Percentiles rank a stretch among this genome's conserved stretches.
These are phyloP conservation scores for Ferrisia virgata DNA, from an alignment of 2,888 invertebrate genomes.

Conservation along the genomic window DNA sequence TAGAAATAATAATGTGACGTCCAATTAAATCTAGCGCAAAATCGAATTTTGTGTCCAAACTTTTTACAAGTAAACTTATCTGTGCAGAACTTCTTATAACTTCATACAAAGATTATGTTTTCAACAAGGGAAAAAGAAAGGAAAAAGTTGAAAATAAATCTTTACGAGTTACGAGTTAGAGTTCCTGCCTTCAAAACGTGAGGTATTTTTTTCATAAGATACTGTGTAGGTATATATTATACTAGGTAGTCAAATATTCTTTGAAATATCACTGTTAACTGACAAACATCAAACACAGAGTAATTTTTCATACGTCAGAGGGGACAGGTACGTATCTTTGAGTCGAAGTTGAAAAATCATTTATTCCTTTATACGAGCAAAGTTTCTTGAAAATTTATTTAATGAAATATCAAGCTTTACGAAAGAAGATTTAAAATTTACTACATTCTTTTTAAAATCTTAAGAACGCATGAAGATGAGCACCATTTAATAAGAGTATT, in stretches of 20 bases:
- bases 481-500: too few relatives aligned
- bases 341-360: background rate
- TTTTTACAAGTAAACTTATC: background rate
- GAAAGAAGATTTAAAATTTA: background rate
- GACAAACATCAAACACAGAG: background rate
- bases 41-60: background rate
- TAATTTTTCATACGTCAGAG: background rate
- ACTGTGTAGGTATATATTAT: background rate
- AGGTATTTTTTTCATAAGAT: background rate
- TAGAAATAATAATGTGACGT: background rate
- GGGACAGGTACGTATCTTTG: background rate
- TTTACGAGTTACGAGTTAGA: background rate
- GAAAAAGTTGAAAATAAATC: slow-evolving; percentile 5
- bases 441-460: too few relatives aligned
- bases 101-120: background rate
- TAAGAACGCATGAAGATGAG: too few relatives aligned
- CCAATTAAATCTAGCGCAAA: background rate
- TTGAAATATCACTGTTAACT: background rate
- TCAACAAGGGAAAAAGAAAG: background rate
- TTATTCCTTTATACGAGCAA: too few relatives aligned
- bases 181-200: background rate
- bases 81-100: background rate
- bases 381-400: too few relatives aligned
- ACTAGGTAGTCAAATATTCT: background rate
- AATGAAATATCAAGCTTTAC: background rate